These are phyloP conservation scores for Tyrannus savana DNA, from an alignment of 2,113 vertebrate genomes.

Conservation along the genomic window DNA sequence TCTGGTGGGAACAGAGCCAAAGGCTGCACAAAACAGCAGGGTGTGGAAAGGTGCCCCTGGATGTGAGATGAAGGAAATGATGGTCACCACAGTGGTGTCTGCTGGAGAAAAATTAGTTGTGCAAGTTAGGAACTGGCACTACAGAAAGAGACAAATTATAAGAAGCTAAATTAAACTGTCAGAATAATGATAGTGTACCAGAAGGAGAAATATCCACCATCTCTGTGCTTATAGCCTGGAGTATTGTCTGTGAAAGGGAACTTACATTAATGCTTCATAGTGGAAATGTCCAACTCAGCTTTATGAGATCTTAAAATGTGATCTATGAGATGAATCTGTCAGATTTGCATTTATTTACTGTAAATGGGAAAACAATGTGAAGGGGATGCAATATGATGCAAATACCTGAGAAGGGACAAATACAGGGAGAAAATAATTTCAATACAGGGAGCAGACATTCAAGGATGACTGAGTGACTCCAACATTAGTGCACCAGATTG, in stretches of 20 bases:
- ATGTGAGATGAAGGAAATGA: not conserved
- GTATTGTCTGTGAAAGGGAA: not conserved
- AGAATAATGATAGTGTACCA: not conserved
- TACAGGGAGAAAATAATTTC: not conserved
- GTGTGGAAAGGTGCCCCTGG: not conserved
- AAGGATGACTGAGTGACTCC: not conserved
- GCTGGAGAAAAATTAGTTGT: not conserved
- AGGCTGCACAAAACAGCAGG: fast-evolving
- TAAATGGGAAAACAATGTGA: not conserved
- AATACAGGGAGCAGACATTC: not conserved
- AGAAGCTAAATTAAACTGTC: not conserved
- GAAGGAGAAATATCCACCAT: not conserved
- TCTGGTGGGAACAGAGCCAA: not conserved
- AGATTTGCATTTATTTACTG: constrained; percentile 12
- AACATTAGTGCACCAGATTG: not conserved
- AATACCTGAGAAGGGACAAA: not conserved
- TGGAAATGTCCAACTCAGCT: not conserved
- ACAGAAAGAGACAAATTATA: not conserved
- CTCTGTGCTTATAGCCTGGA: not conserved
- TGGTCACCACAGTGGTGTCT: not conserved
- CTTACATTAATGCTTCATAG: not conserved
- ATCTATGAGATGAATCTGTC: not conserved
- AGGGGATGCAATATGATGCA: not conserved
- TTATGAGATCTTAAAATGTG: not conserved
- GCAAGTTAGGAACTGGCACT: not conserved